Evolutionary conservation across 2,888 invertebrate species (phyloP), one percentile per base, ranked within the genome.

Genomic region (Theretra japonica): DNA sequence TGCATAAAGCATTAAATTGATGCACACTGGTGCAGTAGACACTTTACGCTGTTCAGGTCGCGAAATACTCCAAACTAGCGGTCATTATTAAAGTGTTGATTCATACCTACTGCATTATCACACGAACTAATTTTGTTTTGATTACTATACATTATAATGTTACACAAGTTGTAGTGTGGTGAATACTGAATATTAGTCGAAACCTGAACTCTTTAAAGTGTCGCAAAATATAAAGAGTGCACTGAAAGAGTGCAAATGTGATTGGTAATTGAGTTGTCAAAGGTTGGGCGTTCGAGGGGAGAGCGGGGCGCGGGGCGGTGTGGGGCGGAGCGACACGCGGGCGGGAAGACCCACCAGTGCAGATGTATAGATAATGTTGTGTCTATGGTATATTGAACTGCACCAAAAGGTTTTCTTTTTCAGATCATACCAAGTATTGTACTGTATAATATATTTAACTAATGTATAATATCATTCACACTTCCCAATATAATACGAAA

Each of bases 251-350:
- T 88, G 88, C 82, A 79, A 75, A 79, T 91, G 89, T 92, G 90
- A 92, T 92, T 91, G 90, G 93, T 90, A 92, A 82, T 91, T 92
- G 88, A 93, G 92, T 91, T 92, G 88, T 90, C 88, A 80, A 88
- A 91, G 91, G 90, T 88, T 85, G 88, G 86, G 88, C 83, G 87
- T 74, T 81, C 83, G 84, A 79, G 83, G 78, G 88, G 80, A 82
- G 84, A 79, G 79, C 74, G 83, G 74, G 76, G 80, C 80, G 81
- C 75, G 82, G 78, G 82, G 84, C 75, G 79, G 81, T 80, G 83
- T 74, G 82, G 78, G 82, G 84, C 75, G 79, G 81, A 80, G 83
- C 80, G 71, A 73, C 73, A 71, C 69, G 84, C 86, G 85, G 83
- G 73, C 77, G 73, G 76, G 79, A 73, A 74, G 75, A 75, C 33